phyloP scores from a whole-genome alignment of 92 coral and sea anemone species.

The Epizoanthus fatuus region DNA sequence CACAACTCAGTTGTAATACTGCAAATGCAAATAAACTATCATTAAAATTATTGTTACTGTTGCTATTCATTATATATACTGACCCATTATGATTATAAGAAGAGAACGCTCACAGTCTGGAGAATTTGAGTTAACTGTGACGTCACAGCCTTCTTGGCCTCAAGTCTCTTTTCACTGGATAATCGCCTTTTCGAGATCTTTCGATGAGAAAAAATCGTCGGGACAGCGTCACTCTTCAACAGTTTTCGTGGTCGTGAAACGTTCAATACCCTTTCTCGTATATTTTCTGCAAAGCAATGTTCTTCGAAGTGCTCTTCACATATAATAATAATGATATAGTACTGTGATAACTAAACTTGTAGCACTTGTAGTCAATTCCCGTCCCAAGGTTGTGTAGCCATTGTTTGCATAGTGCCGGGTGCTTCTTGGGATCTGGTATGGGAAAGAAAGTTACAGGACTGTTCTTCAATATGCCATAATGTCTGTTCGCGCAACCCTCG shows the following conservation, averaged over 20 bases:
- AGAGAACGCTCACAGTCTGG: too few species aligned
- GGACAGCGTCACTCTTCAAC: slow-evolving; percentile 34
- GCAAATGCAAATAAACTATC: too few species aligned
- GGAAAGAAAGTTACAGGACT: not conserved
- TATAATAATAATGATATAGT: not conserved
- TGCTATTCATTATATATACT: too few species aligned
- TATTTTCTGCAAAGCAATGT: slow-evolving; percentile 14
- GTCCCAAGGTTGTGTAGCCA: slow-evolving; percentile 43
- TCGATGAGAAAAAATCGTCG: slow-evolving; percentile 28
- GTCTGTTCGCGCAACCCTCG: slow-evolving; percentile 8
- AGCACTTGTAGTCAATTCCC: slow-evolving; percentile 6
- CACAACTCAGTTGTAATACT: too few species aligned
- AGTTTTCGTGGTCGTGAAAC: slow-evolving; percentile 16
- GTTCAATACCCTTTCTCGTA: slow-evolving; percentile 23
- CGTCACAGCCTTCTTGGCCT: slow-evolving; percentile 9
- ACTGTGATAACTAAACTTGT: not conserved
- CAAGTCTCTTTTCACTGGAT: slow-evolving; percentile 5
- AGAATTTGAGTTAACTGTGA: too few species aligned
- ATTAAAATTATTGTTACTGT: too few species aligned
- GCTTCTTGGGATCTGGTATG: slow-evolving; percentile 29
- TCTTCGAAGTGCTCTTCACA: slow-evolving; percentile 34
- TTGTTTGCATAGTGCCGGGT: slow-evolving; percentile 25
- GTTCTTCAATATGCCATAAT: not conserved
- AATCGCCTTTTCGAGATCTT: slow-evolving; percentile 31
- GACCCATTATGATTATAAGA: too few species aligned